Percentiles rank a stretch among this genome's conserved stretches.
Evolutionary conservation across 2,888 invertebrate species (phyloP).

Genomic region (Polymixis lichenea): DNA sequence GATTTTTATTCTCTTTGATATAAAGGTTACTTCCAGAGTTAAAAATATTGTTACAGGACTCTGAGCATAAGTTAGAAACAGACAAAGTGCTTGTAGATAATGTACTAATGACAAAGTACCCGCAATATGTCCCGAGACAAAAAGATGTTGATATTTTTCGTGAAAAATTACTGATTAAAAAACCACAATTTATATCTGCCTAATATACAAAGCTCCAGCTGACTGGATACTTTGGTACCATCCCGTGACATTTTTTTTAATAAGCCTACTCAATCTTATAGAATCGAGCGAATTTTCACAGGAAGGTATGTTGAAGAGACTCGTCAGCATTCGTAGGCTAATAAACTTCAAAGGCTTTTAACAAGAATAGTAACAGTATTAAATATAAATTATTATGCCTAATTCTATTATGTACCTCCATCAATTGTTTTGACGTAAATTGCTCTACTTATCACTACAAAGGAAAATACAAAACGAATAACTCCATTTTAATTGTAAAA

Average conservation of each 20-base stretch:
- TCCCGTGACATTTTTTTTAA: slow-evolving; percentile 10
- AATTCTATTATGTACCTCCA: not conserved
- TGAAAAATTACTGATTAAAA: not conserved
- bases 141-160: not conserved
- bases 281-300: not conserved
- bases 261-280: slow-evolving; percentile 27
- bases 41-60: not conserved
- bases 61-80: not conserved
- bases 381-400: not conserved
- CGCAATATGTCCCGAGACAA: not conserved
- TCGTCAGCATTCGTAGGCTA: not conserved
- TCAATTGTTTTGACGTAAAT: not conserved
- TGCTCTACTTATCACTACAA: not conserved
- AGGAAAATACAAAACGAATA: too few relatives aligned
- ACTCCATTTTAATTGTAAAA: too few relatives aligned
- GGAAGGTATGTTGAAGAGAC: not conserved
- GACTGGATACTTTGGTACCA: slow-evolving; percentile 15
- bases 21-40: not conserved
- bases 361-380: not conserved
- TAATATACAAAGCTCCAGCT: slow-evolving; percentile 26
- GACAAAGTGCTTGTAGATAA: not conserved
- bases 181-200: slow-evolving; percentile 1
- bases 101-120: too few relatives aligned
- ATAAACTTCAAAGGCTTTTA: slow-evolving; percentile 1
- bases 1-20: not conserved